These are phyloP conservation scores for Gopherus evgoodei DNA, from an alignment of 2,113 vertebrate species.

Conservation along the genomic window DNA sequence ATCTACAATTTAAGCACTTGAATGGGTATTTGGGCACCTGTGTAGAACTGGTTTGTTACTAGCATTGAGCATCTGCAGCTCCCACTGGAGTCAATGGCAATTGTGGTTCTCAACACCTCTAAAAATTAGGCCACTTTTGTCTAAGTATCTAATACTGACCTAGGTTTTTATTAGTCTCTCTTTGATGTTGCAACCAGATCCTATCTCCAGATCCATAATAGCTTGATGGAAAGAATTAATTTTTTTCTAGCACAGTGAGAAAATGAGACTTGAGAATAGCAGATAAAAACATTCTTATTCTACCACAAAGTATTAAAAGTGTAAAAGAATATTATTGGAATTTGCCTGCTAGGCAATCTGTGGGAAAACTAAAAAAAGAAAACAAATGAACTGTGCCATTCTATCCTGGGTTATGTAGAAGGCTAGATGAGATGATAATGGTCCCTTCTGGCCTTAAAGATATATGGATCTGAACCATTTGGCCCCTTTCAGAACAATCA, in stretches of 20 bases:
- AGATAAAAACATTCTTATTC: neutral
- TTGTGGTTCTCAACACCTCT: neutral
- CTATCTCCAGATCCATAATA: neutral
- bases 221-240: neutral
- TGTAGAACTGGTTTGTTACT: neutral
- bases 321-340: neutral
- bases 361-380: conserved; percentile 13
- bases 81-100: neutral
- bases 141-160: neutral
- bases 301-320: neutral
- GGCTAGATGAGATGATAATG: neutral
- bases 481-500: neutral
- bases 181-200: too few relatives aligned
- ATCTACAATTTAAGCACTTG: too few relatives aligned
- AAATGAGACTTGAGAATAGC: neutral
- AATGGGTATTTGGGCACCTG: neutral
- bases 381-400: neutral
- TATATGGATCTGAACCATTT: neutral
- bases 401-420: neutral
- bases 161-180: neutral
- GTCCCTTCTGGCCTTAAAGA: neutral
- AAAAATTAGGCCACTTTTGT: neutral
- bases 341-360: conserved; percentile 9
- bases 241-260: neutral
- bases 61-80: neutral